These are phyloP conservation scores for Pygoscelis adeliae DNA, from an alignment of 2,113 vertebrate genomes.

Conservation along the genomic window DNA sequence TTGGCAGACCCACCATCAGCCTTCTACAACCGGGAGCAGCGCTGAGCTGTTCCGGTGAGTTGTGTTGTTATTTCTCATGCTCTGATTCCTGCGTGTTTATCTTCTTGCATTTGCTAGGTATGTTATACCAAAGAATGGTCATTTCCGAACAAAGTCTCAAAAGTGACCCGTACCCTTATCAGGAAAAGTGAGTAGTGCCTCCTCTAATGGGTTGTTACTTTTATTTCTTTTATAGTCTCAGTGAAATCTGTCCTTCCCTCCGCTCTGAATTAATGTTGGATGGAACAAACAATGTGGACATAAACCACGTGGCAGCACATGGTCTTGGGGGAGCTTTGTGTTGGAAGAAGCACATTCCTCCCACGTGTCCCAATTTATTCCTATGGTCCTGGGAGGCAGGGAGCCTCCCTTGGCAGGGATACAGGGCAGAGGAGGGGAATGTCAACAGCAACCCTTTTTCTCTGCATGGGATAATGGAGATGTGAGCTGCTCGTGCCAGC, in stretches of 20 bases:
- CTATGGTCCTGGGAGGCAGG: background rate
- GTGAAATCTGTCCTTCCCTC: background rate
- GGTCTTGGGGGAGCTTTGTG: background rate
- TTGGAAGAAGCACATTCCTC: rapidly evolving
- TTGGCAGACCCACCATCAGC: background rate
- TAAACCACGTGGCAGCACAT: rapidly evolving
- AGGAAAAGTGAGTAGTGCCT: constrained; percentile 82
- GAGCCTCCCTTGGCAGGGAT: background rate
- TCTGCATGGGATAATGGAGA: background rate
- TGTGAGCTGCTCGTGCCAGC: rapidly evolving
- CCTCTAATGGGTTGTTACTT: background rate
- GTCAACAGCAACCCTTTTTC: background rate
- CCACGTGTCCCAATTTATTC: background rate
- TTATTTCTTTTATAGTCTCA: background rate
- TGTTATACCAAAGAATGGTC: constrained; percentile 85
- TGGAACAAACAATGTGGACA: background rate
- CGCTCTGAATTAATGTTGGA: rapidly evolving
- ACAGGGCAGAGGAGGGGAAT: background rate
- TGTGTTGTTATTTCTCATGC: background rate
- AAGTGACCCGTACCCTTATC: constrained; percentile 79
- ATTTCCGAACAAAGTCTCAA: constrained; percentile 86
- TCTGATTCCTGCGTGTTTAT: background rate
- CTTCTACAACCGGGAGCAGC: background rate
- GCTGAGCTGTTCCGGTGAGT: background rate
- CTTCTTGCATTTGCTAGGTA: constrained; percentile 68